phyloP scores from a whole-genome alignment of 2,113 vertebrate genomes.

The Brachirus orientalis region DNA sequence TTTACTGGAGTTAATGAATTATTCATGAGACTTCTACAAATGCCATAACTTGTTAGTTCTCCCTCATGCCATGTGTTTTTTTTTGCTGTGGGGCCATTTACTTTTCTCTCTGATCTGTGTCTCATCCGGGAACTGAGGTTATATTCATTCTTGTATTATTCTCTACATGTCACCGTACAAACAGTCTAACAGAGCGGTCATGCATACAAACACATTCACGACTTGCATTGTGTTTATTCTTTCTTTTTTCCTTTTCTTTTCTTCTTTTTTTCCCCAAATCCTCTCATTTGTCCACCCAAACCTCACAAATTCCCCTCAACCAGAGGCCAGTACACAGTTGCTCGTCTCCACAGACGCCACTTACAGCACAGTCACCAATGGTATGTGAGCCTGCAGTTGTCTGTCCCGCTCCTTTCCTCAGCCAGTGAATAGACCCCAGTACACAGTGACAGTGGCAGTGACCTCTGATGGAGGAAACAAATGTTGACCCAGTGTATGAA shows the following conservation, averaged over 20 bases:
- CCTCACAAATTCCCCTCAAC: conserved; percentile 57
- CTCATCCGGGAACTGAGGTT: conserved; percentile 20
- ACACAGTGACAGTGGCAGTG: conserved; percentile 49
- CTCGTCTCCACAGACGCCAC: conserved; percentile 73
- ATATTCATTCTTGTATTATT: neutral
- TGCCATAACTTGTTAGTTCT: conserved; percentile 59
- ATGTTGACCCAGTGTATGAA: conserved; percentile 54
- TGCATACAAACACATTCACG: conserved; percentile 21
- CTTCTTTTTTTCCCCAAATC: conserved; percentile 60
- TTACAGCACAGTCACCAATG: conserved; percentile 81
- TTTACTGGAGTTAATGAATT: conserved; percentile 66
- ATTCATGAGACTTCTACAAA: conserved; percentile 63
- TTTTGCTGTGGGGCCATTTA: conserved; percentile 34
- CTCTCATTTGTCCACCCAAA: conserved; percentile 46
- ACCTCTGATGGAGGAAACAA: conserved; percentile 20
- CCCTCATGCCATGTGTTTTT: conserved; percentile 34
- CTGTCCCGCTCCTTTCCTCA: conserved; percentile 55
- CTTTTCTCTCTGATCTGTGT: conserved; percentile 34
- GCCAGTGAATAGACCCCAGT: conserved; percentile 59
- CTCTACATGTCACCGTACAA: neutral
- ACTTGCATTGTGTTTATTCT: too few species aligned
- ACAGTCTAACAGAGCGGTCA: too few species aligned
- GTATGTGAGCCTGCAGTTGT: conserved; percentile 78
- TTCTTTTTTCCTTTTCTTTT: conserved; percentile 37
- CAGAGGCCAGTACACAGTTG: conserved; percentile 79